Conservation (phyloP, 2,888 invertebrate species). For the Noctuana brunneofusca region DNA sequence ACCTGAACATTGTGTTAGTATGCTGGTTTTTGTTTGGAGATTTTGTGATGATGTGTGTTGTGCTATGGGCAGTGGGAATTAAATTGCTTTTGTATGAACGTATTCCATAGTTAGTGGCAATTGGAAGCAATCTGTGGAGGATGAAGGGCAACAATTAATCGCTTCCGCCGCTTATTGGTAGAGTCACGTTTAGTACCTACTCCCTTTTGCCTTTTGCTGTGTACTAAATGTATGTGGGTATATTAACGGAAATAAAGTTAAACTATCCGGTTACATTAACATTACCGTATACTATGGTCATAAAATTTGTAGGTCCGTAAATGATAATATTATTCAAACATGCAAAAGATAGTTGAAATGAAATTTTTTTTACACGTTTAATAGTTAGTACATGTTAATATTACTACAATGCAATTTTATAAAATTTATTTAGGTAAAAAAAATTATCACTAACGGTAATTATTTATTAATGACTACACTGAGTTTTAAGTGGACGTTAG, state of each 20-base stretch:
- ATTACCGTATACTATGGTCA: too few species aligned
- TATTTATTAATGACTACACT: too few species aligned
- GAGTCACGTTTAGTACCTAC: slow-evolving; percentile 16
- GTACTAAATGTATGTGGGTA: not conserved
- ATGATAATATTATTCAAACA: too few species aligned
- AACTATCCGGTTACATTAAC: too few species aligned
- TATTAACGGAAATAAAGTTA: not conserved
- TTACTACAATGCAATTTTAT: too few species aligned
- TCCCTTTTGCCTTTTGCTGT: slow-evolving; percentile 9
- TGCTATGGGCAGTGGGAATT: slow-evolving; percentile 20
- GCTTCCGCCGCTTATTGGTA: slow-evolving; percentile 43
- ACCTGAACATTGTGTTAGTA: slow-evolving; percentile 23
- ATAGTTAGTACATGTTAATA: too few species aligned
- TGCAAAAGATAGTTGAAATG: too few species aligned
- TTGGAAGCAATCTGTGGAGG: slow-evolving; percentile 44
- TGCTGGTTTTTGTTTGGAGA: slow-evolving; percentile 15
- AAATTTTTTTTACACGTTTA: too few species aligned
- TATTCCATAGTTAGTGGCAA: slow-evolving; percentile 42
- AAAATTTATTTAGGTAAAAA: too few species aligned
- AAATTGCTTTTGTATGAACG: slow-evolving; percentile 32
- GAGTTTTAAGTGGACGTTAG: too few species aligned
- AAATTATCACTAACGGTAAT: too few species aligned
- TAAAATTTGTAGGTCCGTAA: too few species aligned
- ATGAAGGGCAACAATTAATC: slow-evolving; percentile 46
- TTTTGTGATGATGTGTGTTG: slow-evolving; percentile 16